Percentiles rank a stretch among this genome's conserved stretches.
Conservation (phyloP, 2,113 vertebrate species). For the Vulpes ferrilata region DNA sequence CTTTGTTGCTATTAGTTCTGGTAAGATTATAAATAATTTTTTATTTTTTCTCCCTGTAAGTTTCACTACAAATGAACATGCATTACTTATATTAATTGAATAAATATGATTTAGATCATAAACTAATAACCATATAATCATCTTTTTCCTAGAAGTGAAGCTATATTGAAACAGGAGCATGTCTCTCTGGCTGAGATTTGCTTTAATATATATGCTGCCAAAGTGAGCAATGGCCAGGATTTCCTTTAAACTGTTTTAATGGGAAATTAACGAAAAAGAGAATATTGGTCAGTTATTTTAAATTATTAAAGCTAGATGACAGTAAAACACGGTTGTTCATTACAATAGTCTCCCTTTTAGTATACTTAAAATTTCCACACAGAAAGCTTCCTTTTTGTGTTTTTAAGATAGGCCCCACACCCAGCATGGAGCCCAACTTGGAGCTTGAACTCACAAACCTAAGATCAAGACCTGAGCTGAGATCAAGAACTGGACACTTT, state of each 20-base stretch:
- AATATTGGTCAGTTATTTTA: background rate
- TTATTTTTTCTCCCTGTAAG: background rate
- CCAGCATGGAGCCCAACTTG: accelerated
- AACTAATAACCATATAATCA: background rate
- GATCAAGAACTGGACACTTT: background rate
- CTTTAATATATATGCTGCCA: background rate
- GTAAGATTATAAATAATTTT: constrained; percentile 4
- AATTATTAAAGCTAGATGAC: background rate
- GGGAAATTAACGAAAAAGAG: background rate
- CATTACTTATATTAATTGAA: background rate
- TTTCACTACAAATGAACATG: constrained; percentile 24
- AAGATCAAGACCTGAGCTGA: background rate
- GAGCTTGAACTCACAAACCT: background rate
- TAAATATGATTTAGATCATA: background rate
- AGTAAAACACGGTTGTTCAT: background rate
- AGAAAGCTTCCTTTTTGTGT: background rate
- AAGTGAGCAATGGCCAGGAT: background rate
- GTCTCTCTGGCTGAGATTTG: background rate
- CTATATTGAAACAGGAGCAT: background rate
- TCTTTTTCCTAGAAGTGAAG: background rate
- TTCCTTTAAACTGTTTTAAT: background rate
- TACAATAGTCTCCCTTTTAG: background rate
- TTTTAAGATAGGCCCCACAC: background rate
- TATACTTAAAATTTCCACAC: background rate
- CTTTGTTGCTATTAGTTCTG: background rate